Percentiles rank a stretch among this genome's conserved stretches.
These are phyloP conservation scores for Urophycis tenuis DNA, from an alignment of 2,797 vertebrate genomes.

Conservation along the genomic window DNA sequence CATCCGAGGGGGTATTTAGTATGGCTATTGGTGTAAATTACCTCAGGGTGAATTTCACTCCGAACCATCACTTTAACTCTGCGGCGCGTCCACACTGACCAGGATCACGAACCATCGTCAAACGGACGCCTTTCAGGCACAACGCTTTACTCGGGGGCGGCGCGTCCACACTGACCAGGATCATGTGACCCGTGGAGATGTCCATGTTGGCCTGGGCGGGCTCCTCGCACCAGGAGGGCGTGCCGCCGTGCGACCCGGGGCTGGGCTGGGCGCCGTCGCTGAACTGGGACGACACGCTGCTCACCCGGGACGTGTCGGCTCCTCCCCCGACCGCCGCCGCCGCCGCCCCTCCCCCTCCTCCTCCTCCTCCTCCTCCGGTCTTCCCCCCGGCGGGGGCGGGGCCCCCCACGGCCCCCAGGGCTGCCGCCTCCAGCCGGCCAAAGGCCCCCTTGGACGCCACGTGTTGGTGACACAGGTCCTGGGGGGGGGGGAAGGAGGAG, in stretches of 20 bases:
- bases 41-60: too few species aligned
- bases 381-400: slow-evolving; percentile 34
- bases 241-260: slow-evolving; percentile 97
- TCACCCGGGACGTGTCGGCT: too few species aligned
- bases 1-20: too few species aligned
- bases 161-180: slow-evolving; percentile 86
- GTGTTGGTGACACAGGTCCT: slow-evolving; percentile 97
- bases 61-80: too few species aligned
- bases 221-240: slow-evolving; percentile 94
- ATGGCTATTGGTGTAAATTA: too few species aligned
- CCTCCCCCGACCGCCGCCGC: too few species aligned
- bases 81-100: too few species aligned
- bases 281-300: slow-evolving; percentile 96
- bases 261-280: slow-evolving; percentile 90
- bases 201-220: too few species aligned
- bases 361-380: slow-evolving; percentile 26
- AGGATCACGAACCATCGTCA: too few species aligned
- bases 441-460: slow-evolving; percentile 92
- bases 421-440: slow-evolving; percentile 70
- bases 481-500: slow-evolving; percentile 19
- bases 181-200: slow-evolving; percentile 98
- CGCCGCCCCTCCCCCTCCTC: slow-evolving; percentile 30
- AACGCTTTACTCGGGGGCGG: too few species aligned
- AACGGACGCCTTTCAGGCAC: too few species aligned
- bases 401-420: slow-evolving; percentile 57